Evolutionary conservation across 2,113 vertebrate genomes (phyloP), one percentile per base, ranked within the genome.

Genomic region (Rafetus swinhoei): DNA sequence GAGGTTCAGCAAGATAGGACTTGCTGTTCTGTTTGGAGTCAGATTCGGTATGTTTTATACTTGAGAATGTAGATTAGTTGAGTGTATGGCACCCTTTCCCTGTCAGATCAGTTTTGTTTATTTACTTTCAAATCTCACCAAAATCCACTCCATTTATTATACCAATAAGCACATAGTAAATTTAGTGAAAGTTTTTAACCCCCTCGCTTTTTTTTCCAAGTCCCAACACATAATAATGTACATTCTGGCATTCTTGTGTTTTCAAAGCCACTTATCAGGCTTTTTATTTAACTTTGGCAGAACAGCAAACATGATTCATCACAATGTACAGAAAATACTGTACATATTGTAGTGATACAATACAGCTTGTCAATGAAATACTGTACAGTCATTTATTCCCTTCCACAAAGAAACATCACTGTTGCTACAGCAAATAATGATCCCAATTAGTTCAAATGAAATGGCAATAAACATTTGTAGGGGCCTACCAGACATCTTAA

Each of bases 211-310:
- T 45, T 45, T 45, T 45, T 45, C 45, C 45, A 65, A n/a, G 15
- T 7, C 15, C 16, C 32, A 35, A 72, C 9, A 35, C 2, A n/a
- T 5, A 89, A 35, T 79, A 82, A 4, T 89, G 88, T 81, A 90
- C n/a, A 94, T 93, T 97, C 88, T 95, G 83, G 93, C 65, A 82
- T 65, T 86, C 77, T 88, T 29, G 72, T 77, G 74, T 84, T 94
- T 95, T 87, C 89, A 94, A 18, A 77, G 81, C 8, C 65, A 59
- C 45, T 92, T 88, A 95, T 79, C 53, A 93, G 81, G 82, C 15
- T 56, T 81, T 35, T 72, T 35, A 72, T 35, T 72, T 77, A 59
- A 39, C n/a, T 90, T 25, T 53, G 94, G 93, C 90, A 95, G 92
- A 92, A 72, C 21, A n/a, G 11, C 79, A 92, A 89, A 56, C 69